These are phyloP conservation scores for Petrocephalus microphthalmus DNA, from an alignment of 2,113 vertebrate genomes.

Conservation along the genomic window DNA sequence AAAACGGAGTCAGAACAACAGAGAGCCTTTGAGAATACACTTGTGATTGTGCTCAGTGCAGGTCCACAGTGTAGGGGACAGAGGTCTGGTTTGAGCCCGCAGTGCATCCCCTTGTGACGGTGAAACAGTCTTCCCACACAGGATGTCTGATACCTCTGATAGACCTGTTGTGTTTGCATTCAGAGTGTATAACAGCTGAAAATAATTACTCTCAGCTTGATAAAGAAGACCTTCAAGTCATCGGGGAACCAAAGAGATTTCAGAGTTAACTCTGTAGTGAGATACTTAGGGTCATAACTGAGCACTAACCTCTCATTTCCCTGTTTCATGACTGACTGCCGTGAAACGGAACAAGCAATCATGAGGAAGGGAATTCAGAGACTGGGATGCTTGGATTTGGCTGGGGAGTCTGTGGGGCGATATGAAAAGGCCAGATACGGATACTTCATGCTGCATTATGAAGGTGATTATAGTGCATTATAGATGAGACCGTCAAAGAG, in stretches of 20 bases:
- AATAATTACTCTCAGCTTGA: slow-evolving; percentile 1
- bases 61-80: neutral
- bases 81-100: neutral
- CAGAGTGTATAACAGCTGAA: neutral
- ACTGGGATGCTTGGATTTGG: neutral
- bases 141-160: neutral
- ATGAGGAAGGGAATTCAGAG: neutral
- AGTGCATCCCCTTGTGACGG: neutral
- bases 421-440: neutral
- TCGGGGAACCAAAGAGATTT: neutral
- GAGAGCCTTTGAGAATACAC: neutral
- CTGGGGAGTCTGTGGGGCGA: neutral
- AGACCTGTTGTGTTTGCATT: neutral
- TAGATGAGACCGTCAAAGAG: too few relatives aligned
- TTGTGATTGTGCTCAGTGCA: neutral
- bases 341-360: neutral
- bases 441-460: too few relatives aligned
- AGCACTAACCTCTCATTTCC: neutral
- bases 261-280: neutral
- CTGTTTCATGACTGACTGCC: neutral
- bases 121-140: neutral
- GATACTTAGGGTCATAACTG: neutral
- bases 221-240: neutral
- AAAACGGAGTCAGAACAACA: neutral
- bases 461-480: too few relatives aligned